Conservation (phyloP, 2,113 vertebrate species). For the Gambusia affinis region DNA sequence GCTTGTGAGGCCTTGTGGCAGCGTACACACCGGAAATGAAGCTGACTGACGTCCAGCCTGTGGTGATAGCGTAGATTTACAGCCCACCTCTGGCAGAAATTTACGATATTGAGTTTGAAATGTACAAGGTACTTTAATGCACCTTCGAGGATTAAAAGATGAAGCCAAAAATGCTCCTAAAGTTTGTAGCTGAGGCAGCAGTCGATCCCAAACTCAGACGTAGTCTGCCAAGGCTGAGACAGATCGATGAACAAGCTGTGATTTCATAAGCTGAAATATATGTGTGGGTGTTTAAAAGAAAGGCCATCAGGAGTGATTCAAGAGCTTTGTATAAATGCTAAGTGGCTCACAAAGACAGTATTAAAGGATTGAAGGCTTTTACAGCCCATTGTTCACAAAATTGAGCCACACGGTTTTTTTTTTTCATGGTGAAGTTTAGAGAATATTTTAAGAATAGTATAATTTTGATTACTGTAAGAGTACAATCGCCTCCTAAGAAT, state of each 20-base stretch:
- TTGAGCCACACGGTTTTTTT: neutral
- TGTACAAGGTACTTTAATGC: slow-evolving; percentile 10
- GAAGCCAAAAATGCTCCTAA: neutral
- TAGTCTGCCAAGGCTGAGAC: slow-evolving; percentile 18
- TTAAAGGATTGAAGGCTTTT: slow-evolving; percentile 10
- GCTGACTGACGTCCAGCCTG: slow-evolving; percentile 4
- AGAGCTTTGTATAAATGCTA: slow-evolving; percentile 7
- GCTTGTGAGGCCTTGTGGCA: slow-evolving; percentile 1
- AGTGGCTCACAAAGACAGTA: slow-evolving; percentile 7
- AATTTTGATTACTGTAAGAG: neutral
- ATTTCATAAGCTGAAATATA: slow-evolving; percentile 27
- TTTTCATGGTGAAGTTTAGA: neutral
- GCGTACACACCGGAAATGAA: neutral
- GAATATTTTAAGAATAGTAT: neutral
- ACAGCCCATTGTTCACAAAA: slow-evolving; percentile 8
- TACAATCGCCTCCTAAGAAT: neutral
- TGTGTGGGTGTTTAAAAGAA: slow-evolving; percentile 17
- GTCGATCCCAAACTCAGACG: slow-evolving; percentile 24
- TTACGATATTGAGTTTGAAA: slow-evolving; percentile 6
- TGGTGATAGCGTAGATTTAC: slow-evolving; percentile 4
- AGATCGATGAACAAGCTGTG: slow-evolving; percentile 20
- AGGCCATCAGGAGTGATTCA: slow-evolving; percentile 8
- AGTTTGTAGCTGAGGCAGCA: slow-evolving; percentile 19
- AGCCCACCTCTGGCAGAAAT: neutral
- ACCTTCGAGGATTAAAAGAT: slow-evolving; percentile 13